phyloP scores from a whole-genome alignment of 2,888 invertebrate genomes.

The Notocelia uddmanniana region DNA sequence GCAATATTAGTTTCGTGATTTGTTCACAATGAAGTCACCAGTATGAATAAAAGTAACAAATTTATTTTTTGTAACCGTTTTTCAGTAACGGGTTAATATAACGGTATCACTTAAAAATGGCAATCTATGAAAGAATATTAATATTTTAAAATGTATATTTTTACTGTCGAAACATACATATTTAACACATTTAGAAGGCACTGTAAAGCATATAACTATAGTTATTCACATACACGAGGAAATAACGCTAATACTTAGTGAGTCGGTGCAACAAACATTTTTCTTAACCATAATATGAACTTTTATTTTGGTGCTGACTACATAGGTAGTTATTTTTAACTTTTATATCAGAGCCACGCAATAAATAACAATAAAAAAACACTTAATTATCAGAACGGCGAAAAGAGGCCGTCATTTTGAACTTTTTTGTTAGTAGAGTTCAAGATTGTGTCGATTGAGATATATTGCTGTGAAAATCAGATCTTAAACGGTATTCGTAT shows the following conservation, averaged over 20 bases:
- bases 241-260: constrained; percentile 16
- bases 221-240: constrained; percentile 26
- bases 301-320: constrained; percentile 28
- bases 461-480: too few species aligned
- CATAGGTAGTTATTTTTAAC: constrained; percentile 1
- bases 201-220: constrained; percentile 40
- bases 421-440: not conserved
- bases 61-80: too few species aligned
- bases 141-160: not conserved
- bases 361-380: too few species aligned
- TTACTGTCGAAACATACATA: constrained; percentile 2
- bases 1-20: too few species aligned
- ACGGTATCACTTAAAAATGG: not conserved
- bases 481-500: too few species aligned
- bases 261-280: constrained; percentile 24
- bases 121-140: not conserved
- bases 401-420: not conserved
- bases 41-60: too few species aligned
- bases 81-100: not conserved
- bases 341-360: not conserved
- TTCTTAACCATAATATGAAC: constrained; percentile 15
- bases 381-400: not conserved
- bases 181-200: constrained; percentile 36
- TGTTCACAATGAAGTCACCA: too few species aligned
- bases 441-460: too few species aligned